These are phyloP conservation scores for Sphaerophoria rueppellii DNA, from an alignment of 2,888 invertebrate species.

Conservation along the genomic window DNA sequence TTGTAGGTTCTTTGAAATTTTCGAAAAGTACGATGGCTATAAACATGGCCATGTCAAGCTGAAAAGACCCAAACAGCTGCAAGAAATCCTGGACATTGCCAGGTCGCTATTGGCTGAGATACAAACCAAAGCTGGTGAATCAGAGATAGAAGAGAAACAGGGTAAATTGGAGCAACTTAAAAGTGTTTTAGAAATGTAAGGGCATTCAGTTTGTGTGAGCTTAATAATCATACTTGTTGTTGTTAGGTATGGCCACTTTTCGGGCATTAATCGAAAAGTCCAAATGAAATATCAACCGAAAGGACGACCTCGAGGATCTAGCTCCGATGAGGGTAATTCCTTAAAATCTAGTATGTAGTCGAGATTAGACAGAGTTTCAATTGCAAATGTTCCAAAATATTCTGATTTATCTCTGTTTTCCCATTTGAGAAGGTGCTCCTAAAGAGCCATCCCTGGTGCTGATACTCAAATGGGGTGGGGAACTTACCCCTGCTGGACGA, in stretches of 20 bases:
- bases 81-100: slow-evolving; percentile 98
- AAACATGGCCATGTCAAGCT: slow-evolving; percentile 98
- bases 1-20: slow-evolving; percentile 97
- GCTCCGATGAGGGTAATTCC: slow-evolving; percentile 94
- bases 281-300: slow-evolving; percentile 99
- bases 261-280: slow-evolving; percentile 99
- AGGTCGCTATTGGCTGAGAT: slow-evolving; percentile 94
- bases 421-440: slow-evolving; percentile 86
- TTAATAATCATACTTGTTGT: background rate
- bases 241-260: slow-evolving; percentile 98
- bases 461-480: slow-evolving; percentile 99
- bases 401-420: background rate
- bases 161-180: slow-evolving; percentile 98
- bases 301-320: slow-evolving; percentile 94
- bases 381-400: slow-evolving; percentile 6
- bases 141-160: slow-evolving; percentile 97
- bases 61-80: slow-evolving; percentile 97
- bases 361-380: slow-evolving; percentile 12
- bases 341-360: slow-evolving; percentile 76
- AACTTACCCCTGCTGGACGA: slow-evolving; percentile 98
- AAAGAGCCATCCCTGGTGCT: slow-evolving; percentile 97
- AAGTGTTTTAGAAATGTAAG: slow-evolving; percentile 99
- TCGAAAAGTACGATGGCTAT: slow-evolving; percentile 97
- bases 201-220: background rate
- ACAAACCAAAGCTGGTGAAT: slow-evolving; percentile 92